Evolutionary conservation across 1,140 invertebrate species (phyloP).

Genomic region (Drosophila nigromelanica): DNA sequence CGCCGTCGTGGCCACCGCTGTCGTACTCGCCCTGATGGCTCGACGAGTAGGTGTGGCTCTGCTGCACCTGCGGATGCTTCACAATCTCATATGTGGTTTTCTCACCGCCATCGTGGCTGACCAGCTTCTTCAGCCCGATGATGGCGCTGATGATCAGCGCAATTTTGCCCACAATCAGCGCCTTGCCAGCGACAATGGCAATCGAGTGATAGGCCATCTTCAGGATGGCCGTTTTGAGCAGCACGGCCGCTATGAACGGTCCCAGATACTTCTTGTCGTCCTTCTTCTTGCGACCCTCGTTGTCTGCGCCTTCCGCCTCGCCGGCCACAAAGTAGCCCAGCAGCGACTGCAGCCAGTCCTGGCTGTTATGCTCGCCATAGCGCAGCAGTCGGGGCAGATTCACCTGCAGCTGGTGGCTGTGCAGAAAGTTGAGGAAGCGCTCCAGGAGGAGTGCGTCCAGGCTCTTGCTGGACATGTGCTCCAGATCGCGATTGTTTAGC

Average conservation of each 20-base stretch:
- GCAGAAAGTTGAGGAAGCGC: slow-evolving; percentile 85
- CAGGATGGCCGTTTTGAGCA: slow-evolving; percentile 88
- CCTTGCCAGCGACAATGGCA: slow-evolving; percentile 89
- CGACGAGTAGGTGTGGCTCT: slow-evolving; percentile 90
- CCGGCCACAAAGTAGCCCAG: slow-evolving; percentile 61
- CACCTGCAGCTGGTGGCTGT: slow-evolving; percentile 86
- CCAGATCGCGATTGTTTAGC: slow-evolving; percentile 85
- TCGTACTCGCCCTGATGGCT: slow-evolving; percentile 89
- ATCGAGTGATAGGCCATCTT: slow-evolving; percentile 90
- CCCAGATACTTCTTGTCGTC: slow-evolving; percentile 86
- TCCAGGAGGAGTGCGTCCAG: slow-evolving; percentile 86
- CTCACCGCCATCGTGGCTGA: slow-evolving; percentile 87
- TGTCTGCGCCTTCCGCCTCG: slow-evolving; percentile 27
- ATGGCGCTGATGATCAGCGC: slow-evolving; percentile 90
- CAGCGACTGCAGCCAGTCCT: slow-evolving; percentile 72
- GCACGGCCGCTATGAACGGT: slow-evolving; percentile 86
- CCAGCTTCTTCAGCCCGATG: slow-evolving; percentile 90
- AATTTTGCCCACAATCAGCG: slow-evolving; percentile 86
- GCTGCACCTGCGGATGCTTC: slow-evolving; percentile 91
- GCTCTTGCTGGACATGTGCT: slow-evolving; percentile 84
- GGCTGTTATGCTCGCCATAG: slow-evolving; percentile 68
- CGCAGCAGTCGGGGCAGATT: slow-evolving; percentile 84
- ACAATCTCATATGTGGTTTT: slow-evolving; percentile 93
- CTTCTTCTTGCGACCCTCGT: slow-evolving; percentile 86
- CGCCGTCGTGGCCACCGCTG: slow-evolving; percentile 85